A percentile compares a stretch with the other conserved stretches of the same genome.
Evolutionary conservation across 2,113 vertebrate genomes (phyloP).

Genomic region (Cranoglanis bouderius): DNA sequence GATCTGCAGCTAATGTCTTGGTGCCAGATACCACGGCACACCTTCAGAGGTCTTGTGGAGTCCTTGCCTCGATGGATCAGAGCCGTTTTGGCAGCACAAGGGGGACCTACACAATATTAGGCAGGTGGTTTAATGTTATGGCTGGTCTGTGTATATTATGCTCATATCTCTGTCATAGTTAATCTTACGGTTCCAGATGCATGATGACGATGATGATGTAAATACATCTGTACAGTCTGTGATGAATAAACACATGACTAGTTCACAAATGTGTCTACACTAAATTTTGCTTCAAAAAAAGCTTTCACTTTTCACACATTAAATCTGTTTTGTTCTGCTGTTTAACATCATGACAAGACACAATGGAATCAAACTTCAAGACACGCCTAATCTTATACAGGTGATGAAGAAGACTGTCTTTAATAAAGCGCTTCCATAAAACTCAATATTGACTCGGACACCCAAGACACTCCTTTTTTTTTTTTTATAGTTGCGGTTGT

Average conservation of each 20-base stretch:
- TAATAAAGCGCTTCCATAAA: not conserved
- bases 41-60: too few species aligned
- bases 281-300: not conserved
- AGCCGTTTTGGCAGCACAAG: too few species aligned
- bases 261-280: not conserved
- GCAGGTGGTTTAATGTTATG: too few species aligned
- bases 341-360: not conserved
- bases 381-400: not conserved
- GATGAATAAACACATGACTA: not conserved
- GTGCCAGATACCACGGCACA: too few species aligned
- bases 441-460: not conserved
- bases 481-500: not conserved
- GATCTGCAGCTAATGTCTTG: too few species aligned
- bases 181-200: not conserved
- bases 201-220: not conserved
- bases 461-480: not conserved
- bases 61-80: too few species aligned
- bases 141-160: too few species aligned
- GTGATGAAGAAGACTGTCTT: not conserved
- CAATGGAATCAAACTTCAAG: not conserved
- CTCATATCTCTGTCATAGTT: not conserved
- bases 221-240: not conserved
- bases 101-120: too few species aligned
- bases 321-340: not conserved
- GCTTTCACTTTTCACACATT: not conserved